Conservation (phyloP, 2,888 invertebrate genomes). For the Drosophila meridionalis region DNA sequence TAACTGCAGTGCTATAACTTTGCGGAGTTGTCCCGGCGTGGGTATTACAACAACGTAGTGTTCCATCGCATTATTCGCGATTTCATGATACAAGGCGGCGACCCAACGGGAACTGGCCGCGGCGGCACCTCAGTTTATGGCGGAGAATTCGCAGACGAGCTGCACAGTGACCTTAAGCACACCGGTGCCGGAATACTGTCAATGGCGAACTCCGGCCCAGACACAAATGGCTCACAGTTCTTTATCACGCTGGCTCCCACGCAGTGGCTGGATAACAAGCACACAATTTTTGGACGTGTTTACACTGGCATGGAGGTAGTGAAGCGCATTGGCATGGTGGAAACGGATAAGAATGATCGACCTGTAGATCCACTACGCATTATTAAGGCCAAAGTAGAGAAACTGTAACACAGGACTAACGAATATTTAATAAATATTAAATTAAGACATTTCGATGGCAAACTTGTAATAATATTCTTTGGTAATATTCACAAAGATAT, state of each 20-base stretch:
- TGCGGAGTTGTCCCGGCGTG: conserved; percentile 95
- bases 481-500: background rate
- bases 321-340: conserved; percentile 96
- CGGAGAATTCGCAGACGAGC: conserved; percentile 97
- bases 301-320: conserved; percentile 95
- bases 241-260: conserved; percentile 98
- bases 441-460: conserved; percentile 7
- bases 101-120: conserved; percentile 98
- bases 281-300: conserved; percentile 97
- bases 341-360: conserved; percentile 96
- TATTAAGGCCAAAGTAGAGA: conserved; percentile 86
- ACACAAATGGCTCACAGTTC: conserved; percentile 99
- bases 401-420: conserved; percentile 59
- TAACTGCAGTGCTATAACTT: conserved; percentile 92
- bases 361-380: conserved; percentile 96
- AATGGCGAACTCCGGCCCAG: conserved; percentile 99
- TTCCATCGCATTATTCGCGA: conserved; percentile 98
- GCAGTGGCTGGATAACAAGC: conserved; percentile 99
- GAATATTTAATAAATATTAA: conserved; percentile 8
- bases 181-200: conserved; percentile 96
- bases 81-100: conserved; percentile 98
- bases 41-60: conserved; percentile 97
- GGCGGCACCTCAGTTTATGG: conserved; percentile 99
- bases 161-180: conserved; percentile 96
- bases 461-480: conserved; percentile 9